Evolutionary conservation across 2,113 vertebrate genomes (phyloP).

Genomic region (Mustela lutreola): DNA sequence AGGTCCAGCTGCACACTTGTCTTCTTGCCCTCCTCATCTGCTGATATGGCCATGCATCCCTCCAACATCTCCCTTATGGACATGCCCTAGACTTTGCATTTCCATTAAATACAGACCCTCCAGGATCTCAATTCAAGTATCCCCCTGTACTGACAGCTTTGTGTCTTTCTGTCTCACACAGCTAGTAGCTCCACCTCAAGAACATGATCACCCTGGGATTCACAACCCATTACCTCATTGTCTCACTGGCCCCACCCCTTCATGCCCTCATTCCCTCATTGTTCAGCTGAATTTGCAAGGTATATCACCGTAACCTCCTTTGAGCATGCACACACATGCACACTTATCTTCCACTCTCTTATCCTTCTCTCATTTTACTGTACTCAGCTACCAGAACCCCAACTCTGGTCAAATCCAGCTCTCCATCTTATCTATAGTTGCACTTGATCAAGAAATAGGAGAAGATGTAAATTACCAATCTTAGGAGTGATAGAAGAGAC

Average conservation of each 20-base stretch:
- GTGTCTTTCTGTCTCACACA: rapidly evolving
- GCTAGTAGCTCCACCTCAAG: background rate
- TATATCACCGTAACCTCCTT: rapidly evolving
- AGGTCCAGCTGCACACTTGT: rapidly evolving
- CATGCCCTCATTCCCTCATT: rapidly evolving
- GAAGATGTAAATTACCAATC: background rate
- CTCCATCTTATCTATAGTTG: background rate
- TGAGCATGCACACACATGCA: rapidly evolving
- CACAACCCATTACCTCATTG: rapidly evolving
- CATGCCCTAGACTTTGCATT: rapidly evolving
- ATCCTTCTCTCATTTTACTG: background rate
- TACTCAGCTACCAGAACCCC: background rate
- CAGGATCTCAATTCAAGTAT: background rate
- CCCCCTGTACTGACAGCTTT: background rate
- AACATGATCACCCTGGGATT: background rate
- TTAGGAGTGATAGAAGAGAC: background rate
- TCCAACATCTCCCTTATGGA: rapidly evolving
- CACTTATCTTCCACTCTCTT: too few relatives aligned
- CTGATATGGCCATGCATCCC: rapidly evolving
- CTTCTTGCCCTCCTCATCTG: background rate
- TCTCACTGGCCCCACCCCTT: background rate
- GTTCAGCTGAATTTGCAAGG: background rate
- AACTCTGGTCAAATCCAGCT: background rate
- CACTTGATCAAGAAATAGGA: background rate
- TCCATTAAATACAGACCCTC: rapidly evolving